Conservation (phyloP, 2,888 invertebrate genomes). For the Erebia aethiops region DNA sequence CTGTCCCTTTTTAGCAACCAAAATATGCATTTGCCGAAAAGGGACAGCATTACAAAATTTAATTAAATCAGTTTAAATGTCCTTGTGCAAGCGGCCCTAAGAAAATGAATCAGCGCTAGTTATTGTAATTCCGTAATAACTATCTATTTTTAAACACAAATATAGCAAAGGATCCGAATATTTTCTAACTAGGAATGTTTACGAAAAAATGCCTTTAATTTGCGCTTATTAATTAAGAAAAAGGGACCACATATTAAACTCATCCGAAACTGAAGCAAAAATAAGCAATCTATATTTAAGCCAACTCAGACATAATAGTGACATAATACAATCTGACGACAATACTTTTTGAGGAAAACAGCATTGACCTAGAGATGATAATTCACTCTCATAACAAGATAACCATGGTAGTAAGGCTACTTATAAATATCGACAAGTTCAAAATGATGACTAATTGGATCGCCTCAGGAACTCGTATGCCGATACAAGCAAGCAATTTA, state of each 20-base stretch:
- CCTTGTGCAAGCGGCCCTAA: no score
- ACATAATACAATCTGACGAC: constrained; percentile 7
- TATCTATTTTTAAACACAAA: constrained; percentile 9
- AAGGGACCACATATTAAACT: neutral
- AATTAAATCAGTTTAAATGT: no score
- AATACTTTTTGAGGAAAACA: constrained; percentile 11
- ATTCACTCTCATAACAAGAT: neutral
- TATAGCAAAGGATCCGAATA: neutral
- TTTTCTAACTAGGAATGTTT: neutral
- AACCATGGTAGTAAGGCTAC: constrained; percentile 2
- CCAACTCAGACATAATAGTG: constrained; percentile 1
- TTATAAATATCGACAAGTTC: constrained; percentile 3
- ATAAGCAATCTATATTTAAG: constrained; percentile 4
- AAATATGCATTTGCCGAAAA: no score
- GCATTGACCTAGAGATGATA: constrained; percentile 9
- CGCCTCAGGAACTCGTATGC: neutral
- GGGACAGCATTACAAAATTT: no score
- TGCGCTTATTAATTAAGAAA: neutral
- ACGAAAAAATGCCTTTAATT: neutral
- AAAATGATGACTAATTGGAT: neutral
- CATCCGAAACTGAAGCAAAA: neutral
- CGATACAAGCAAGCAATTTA: neutral
- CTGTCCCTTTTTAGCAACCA: no score
- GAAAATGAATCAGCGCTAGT: no score
- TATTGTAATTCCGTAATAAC: neutral